Evolutionary conservation across 2,888 invertebrate genomes (phyloP).

Genomic region (Doris montereyensis): DNA sequence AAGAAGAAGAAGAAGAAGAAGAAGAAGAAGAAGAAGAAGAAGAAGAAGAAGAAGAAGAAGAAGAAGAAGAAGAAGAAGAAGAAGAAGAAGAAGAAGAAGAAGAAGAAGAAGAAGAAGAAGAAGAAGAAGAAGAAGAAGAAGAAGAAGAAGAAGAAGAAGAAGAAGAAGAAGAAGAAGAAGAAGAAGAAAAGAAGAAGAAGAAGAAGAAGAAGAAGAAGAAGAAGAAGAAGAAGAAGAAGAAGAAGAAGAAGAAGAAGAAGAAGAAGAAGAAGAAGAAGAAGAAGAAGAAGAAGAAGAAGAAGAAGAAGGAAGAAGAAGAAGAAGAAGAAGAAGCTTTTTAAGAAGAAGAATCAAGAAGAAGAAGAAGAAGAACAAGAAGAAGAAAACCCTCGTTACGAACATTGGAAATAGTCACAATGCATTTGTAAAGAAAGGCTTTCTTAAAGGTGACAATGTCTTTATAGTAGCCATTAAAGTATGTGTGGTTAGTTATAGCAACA

Average conservation of each 20-base stretch:
- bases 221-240: background rate
- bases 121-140: conserved; percentile 1
- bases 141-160: background rate
- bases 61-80: background rate
- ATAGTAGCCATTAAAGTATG: too few species aligned
- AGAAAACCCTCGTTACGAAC: too few species aligned
- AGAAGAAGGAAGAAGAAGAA: background rate
- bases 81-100: conserved; percentile 1
- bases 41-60: background rate
- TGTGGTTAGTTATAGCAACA: too few species aligned
- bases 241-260: conserved; percentile 12
- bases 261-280: background rate
- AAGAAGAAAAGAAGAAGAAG: background rate
- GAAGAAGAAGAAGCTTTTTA: background rate
- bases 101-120: background rate
- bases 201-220: too few species aligned
- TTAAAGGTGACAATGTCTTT: too few species aligned
- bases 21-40: background rate
- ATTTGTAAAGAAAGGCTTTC: too few species aligned
- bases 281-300: background rate
- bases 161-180: background rate
- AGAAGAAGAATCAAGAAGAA: background rate
- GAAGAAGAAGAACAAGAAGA: background rate
- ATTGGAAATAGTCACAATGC: too few species aligned
- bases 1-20: background rate